These are phyloP conservation scores for Prunella himalayana DNA, from an alignment of 2,113 vertebrate species.

Conservation along the genomic window DNA sequence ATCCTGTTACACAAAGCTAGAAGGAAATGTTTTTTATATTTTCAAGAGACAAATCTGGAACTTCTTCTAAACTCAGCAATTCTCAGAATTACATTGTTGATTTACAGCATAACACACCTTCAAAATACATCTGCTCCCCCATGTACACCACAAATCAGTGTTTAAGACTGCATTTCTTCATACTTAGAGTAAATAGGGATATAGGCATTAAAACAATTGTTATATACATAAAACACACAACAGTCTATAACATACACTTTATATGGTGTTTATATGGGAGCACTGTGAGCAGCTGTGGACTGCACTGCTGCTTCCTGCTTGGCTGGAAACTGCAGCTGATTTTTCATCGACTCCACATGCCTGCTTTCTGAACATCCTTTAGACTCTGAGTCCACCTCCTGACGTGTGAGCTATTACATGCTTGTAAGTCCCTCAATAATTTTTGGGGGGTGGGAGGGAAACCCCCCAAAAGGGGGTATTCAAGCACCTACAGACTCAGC, in stretches of 20 bases:
- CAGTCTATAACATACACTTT: accelerated
- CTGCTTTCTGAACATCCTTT: not conserved
- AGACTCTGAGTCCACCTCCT: not conserved
- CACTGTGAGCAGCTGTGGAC: not conserved
- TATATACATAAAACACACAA: not conserved
- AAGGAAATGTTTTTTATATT: not conserved
- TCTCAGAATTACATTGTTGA: not conserved
- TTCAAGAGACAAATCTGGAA: not conserved
- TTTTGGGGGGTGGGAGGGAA: no score
- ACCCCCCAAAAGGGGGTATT: accelerated
- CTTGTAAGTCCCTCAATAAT: not conserved
- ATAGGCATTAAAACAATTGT: not conserved
- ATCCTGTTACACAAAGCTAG: not conserved
- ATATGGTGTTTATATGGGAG: accelerated
- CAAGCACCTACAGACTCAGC: not conserved
- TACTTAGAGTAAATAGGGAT: not conserved
- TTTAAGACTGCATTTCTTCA: not conserved
- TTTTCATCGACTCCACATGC: not conserved
- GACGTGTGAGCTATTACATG: not conserved
- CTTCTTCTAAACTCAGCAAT: not conserved
- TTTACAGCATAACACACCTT: not conserved
- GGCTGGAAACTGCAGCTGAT: not conserved
- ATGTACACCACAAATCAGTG: accelerated
- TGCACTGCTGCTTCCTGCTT: not conserved
- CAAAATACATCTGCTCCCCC: not conserved